Evolutionary conservation across 1,140 invertebrate species (phyloP), one percentile per base, ranked within the genome.

Genomic region (Chionoecetes opilio): DNA sequence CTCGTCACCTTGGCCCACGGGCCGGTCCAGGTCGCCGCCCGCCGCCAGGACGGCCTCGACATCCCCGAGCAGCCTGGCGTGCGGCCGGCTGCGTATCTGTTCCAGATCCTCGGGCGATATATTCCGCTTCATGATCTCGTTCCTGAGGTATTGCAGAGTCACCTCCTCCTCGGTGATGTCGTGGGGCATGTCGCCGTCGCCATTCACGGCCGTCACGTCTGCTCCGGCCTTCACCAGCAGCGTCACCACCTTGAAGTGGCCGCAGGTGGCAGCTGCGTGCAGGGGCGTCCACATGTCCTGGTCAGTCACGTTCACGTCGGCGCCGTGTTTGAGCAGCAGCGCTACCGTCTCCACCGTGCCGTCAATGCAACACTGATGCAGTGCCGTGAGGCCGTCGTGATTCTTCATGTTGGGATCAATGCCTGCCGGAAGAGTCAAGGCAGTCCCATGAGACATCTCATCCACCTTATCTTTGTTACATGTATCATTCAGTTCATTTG

Each of bases 101-200:
- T 93, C 37, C 29, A 96, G 91, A 8, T 41, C 46, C n/a, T 95
- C 88, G 32, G 95, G 53, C 34, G 94, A 93, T 26, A 96, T 93
- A 6, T 89, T 93, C 82, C 92, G 38, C 17, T 95, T 95, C 3
- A 87, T 85, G 93, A 96, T 95, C 53, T 95, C 96, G 86, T 95
- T 95, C 38, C 95, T 93, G 21, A 96, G 63, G 38, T 95, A 95
- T 8, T 95, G 90, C 41, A 95, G 34, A n/a, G 95, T 98, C 97
- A 99, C 99, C 0, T 98, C 98, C 97, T 99, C 99, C 97, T 99
- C 99, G 97, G 99, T 99, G 95, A 99, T 99, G 97, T 99, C 99
- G 97, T 99, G 98, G n/a, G 99, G 99, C 88, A 99, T 99, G 97
- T 99, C 99, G 91, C 99, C 99, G 97, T 99, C 99, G 96, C 99